Conservation (phyloP, 2,888 invertebrate genomes). For the Antheraea assamensis region DNA sequence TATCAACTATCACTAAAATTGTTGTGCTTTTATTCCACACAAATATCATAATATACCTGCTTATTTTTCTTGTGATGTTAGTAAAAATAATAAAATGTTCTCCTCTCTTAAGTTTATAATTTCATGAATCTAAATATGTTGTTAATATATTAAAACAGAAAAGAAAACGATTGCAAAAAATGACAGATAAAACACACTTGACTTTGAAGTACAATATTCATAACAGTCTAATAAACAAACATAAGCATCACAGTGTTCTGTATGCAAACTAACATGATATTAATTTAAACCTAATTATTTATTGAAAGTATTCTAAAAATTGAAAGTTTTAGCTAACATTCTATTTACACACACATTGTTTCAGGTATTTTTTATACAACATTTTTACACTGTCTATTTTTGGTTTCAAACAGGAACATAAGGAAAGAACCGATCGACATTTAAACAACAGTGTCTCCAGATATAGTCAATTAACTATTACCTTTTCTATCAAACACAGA, state of each 20-base stretch:
- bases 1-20: neutral
- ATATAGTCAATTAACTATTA: neutral
- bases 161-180: neutral
- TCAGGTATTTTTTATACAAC: constrained; percentile 40
- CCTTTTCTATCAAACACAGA: neutral
- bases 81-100: neutral
- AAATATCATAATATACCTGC: neutral
- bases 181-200: neutral
- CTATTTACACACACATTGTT: neutral
- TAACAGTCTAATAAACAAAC: neutral
- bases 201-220: neutral
- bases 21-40: neutral
- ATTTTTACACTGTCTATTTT: constrained; percentile 46
- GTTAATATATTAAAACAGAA: neutral
- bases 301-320: neutral
- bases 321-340: neutral
- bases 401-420: constrained; percentile 57
- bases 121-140: neutral
- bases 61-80: neutral
- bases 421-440: constrained; percentile 4
- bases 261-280: neutral
- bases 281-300: neutral
- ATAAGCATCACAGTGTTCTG: neutral
- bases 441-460: neutral
- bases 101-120: neutral